Conservation (phyloP, 1,140 invertebrate genomes). For the Limonius californicus region DNA sequence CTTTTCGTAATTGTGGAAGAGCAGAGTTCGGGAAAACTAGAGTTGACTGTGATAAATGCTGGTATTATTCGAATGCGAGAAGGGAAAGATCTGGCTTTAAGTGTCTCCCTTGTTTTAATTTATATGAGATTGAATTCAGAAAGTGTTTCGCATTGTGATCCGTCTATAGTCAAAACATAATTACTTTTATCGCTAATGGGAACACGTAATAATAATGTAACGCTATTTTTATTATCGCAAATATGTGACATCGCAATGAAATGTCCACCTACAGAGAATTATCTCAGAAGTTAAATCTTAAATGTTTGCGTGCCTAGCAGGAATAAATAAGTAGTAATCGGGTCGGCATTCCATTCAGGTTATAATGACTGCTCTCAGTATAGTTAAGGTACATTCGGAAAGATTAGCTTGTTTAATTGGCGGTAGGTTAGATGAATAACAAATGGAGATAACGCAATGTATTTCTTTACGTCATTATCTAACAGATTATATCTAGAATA, state of each 20-base stretch:
- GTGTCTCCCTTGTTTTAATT: conserved; percentile 25
- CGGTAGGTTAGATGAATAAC: conserved; percentile 6
- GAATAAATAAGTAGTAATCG: conserved; percentile 21
- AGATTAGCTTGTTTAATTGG: conserved; percentile 16
- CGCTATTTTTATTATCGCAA: too few species aligned
- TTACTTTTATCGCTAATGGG: too few species aligned
- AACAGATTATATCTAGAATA: too few species aligned
- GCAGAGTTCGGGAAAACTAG: conserved; percentile 12
- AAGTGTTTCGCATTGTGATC: conserved; percentile 20
- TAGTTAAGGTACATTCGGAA: neutral
- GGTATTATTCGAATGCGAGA: conserved; percentile 9
- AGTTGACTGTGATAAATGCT: conserved; percentile 13
- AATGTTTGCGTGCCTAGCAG: conserved; percentile 16
- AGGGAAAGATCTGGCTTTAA: conserved; percentile 21
- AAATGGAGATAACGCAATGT: too few species aligned
- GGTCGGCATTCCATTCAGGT: neutral
- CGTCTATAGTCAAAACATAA: neutral
- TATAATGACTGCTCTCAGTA: neutral
- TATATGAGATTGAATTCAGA: conserved; percentile 24
- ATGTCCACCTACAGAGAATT: too few species aligned
- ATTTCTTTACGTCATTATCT: too few species aligned
- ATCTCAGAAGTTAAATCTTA: conserved; percentile 14
- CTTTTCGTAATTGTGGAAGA: conserved; percentile 11
- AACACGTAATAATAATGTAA: too few species aligned
- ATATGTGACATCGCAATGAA: too few species aligned